Conservation (phyloP, 2,888 invertebrate species). For the Hemithea aestivaria region DNA sequence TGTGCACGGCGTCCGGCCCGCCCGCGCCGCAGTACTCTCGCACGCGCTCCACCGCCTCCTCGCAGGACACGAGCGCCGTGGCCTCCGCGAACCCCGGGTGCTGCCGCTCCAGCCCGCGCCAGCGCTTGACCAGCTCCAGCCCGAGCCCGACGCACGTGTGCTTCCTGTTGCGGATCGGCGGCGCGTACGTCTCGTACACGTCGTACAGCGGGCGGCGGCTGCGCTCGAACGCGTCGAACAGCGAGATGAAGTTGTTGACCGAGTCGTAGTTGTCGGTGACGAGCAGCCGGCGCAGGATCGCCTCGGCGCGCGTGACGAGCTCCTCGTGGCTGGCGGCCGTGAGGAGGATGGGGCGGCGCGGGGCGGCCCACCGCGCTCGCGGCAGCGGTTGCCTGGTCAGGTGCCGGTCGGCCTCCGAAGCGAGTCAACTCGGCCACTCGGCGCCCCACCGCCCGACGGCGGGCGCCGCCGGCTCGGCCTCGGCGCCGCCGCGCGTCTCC, state of each 20-base stretch:
- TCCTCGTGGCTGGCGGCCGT: conserved; percentile 84
- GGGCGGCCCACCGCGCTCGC: conserved; percentile 43
- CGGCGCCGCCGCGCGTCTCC: conserved; percentile 45
- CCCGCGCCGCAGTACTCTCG: conserved; percentile 79
- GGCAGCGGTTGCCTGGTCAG: conserved; percentile 50
- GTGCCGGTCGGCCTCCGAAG: conserved; percentile 67
- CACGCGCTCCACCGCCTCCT: conserved; percentile 85
- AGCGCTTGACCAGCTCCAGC: conserved; percentile 84
- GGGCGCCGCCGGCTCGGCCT: conserved; percentile 83
- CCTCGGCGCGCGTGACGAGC: conserved; percentile 88
- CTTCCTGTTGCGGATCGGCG: conserved; percentile 87
- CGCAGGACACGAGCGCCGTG: conserved; percentile 86
- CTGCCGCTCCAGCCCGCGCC: conserved; percentile 79
- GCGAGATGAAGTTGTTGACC: conserved; percentile 88
- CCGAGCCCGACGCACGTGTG: conserved; percentile 93
- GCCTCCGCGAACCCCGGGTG: conserved; percentile 84
- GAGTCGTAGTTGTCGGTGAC: conserved; percentile 94
- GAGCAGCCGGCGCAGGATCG: conserved; percentile 87
- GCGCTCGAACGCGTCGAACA: conserved; percentile 82
- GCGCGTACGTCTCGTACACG: conserved; percentile 87
- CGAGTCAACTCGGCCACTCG: conserved; percentile 99
- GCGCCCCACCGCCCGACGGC: conserved; percentile 94
- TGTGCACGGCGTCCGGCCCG: conserved; percentile 77
- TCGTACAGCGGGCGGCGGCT: conserved; percentile 80
- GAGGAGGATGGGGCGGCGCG: conserved; percentile 37